Evolutionary conservation across 2,797 vertebrate genomes (phyloP).

Genomic region (Catamblyrhynchus diadema): DNA sequence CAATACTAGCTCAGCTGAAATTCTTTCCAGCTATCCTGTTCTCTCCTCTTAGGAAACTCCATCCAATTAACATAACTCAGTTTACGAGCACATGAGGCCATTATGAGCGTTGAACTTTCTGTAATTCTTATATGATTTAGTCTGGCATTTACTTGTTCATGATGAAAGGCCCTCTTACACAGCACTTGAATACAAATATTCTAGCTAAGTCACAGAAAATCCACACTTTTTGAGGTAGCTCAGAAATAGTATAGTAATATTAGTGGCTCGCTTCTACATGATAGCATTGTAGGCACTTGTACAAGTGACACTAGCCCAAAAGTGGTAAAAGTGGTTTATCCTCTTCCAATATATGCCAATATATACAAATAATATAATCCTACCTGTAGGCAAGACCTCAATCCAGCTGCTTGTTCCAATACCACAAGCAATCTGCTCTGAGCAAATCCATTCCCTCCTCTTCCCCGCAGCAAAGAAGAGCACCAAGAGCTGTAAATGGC

Average conservation of each 20-base stretch:
- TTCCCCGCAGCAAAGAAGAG: background rate
- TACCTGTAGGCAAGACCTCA: background rate
- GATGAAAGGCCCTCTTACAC: background rate
- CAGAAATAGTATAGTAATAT: background rate
- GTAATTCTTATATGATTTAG: background rate
- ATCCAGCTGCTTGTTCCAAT: background rate
- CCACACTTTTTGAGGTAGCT: background rate
- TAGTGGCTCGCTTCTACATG: background rate
- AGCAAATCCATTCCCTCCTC: background rate
- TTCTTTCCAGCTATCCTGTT: background rate
- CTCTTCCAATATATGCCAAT: background rate
- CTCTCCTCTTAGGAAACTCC: background rate
- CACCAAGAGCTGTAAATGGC: background rate
- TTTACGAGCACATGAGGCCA: background rate
- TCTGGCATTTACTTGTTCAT: background rate
- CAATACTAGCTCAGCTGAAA: background rate
- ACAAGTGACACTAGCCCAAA: background rate
- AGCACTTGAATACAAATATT: background rate
- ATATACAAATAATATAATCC: background rate
- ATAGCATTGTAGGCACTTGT: background rate
- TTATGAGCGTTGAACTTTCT: background rate
- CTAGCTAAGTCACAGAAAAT: background rate
- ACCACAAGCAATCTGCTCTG: background rate
- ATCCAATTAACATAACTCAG: background rate
- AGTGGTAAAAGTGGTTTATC: background rate